Evolutionary conservation across 2,888 invertebrate species (phyloP).

Genomic region (Xylocampa areola): DNA sequence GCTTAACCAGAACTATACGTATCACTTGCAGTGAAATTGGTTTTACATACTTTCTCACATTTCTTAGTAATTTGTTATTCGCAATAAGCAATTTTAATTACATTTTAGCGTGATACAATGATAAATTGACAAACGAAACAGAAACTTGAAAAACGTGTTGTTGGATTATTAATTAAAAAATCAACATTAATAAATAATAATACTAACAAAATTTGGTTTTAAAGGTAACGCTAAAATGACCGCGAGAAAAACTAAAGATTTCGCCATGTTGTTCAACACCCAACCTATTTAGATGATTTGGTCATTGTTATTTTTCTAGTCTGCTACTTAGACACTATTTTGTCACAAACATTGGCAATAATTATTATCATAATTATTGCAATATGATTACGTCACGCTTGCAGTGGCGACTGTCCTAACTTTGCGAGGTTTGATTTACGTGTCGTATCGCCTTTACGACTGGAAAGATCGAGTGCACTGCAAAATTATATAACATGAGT

Average conservation of each 20-base stretch:
- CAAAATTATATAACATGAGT: no score
- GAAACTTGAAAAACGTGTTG: neutral
- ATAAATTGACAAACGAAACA: neutral
- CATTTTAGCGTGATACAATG: neutral
- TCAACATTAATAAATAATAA: no score
- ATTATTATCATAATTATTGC: constrained; percentile 8
- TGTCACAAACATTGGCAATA: neutral
- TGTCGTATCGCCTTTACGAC: neutral
- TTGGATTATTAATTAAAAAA: neutral
- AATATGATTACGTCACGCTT: constrained; percentile 28
- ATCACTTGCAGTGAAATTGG: constrained; percentile 12
- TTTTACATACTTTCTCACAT: constrained; percentile 24
- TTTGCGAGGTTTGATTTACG: neutral
- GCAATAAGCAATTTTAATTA: neutral
- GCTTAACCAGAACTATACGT: constrained; percentile 6
- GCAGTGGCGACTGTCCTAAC: neutral
- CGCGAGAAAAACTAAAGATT: no score
- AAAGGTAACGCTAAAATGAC: no score
- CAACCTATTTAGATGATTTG: no score
- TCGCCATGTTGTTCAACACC: neutral
- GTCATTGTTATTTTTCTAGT: neutral
- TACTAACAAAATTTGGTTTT: no score
- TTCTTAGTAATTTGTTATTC: constrained; percentile 1
- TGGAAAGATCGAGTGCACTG: neutral
- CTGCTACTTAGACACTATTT: neutral